Conservation (phyloP, 1,140 invertebrate species). For the Onthophagus taurus region DNA sequence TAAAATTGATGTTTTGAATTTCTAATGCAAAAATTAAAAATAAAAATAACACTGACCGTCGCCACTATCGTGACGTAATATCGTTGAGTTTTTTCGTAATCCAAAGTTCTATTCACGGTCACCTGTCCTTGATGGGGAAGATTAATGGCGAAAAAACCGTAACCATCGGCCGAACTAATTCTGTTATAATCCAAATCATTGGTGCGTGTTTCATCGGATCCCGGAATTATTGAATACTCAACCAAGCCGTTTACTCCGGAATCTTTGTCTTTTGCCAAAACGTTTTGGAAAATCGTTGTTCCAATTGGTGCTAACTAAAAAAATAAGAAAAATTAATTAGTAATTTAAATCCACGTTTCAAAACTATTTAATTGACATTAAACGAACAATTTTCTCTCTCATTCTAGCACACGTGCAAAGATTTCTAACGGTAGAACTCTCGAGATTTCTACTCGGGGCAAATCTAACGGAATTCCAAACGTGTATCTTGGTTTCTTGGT, state of each 20-base stretch:
- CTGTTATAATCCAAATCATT: constrained; percentile 43
- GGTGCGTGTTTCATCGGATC: constrained; percentile 45
- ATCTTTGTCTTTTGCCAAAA: constrained; percentile 76
- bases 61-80: constrained; percentile 84
- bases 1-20: not conserved
- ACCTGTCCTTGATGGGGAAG: constrained; percentile 83
- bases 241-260: constrained; percentile 78
- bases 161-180: constrained; percentile 65
- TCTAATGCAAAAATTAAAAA: constrained; percentile 2
- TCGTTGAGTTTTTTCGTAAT: constrained; percentile 81
- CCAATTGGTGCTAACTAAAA: constrained; percentile 81
- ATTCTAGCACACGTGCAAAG: too few relatives aligned
- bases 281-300: constrained; percentile 74
- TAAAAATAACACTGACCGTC: constrained; percentile 56
- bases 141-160: constrained; percentile 73
- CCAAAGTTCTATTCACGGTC: constrained; percentile 77
- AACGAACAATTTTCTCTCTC: too few relatives aligned
- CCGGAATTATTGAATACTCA: constrained; percentile 66
- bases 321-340: too few relatives aligned
- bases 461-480: too few relatives aligned
- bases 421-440: too few relatives aligned
- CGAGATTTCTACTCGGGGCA: too few relatives aligned
- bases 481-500: too few relatives aligned
- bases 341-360: too few relatives aligned
- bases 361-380: too few relatives aligned